These are phyloP conservation scores for Trachelus stipa DNA, from an alignment of 2,888 invertebrate species.

Conservation along the genomic window DNA sequence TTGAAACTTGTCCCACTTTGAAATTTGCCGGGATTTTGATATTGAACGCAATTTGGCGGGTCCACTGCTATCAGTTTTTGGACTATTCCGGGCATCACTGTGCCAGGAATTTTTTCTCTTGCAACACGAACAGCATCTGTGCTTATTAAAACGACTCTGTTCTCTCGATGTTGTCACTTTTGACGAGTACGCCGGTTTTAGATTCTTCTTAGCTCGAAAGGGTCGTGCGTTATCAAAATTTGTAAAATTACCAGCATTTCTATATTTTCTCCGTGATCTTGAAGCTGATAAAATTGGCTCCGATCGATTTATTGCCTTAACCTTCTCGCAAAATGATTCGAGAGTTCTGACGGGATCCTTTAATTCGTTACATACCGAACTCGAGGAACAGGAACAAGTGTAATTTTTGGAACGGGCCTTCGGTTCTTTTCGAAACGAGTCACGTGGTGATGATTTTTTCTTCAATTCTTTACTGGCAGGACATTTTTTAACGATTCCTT, in stretches of 20 bases:
- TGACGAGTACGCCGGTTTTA: neutral
- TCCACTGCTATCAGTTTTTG: neutral
- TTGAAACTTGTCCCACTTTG: neutral
- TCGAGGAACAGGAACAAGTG: neutral
- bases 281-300: neutral
- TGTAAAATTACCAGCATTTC: neutral
- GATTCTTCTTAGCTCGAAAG: neutral
- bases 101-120: neutral
- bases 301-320: slow-evolving; percentile 24
- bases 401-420: neutral
- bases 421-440: neutral
- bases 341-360: slow-evolving; percentile 29
- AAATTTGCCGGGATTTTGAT: neutral
- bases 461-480: neutral
- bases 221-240: neutral
- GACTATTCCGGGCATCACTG: neutral
- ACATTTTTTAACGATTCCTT: neutral
- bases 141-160: neutral
- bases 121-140: neutral
- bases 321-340: slow-evolving; percentile 32
- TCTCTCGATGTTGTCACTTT: neutral
- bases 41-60: neutral
- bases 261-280: neutral
- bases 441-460: neutral
- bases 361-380: neutral